Evolutionary conservation across 2,797 vertebrate genomes (phyloP).

Genomic region (Alauda arvensis): DNA sequence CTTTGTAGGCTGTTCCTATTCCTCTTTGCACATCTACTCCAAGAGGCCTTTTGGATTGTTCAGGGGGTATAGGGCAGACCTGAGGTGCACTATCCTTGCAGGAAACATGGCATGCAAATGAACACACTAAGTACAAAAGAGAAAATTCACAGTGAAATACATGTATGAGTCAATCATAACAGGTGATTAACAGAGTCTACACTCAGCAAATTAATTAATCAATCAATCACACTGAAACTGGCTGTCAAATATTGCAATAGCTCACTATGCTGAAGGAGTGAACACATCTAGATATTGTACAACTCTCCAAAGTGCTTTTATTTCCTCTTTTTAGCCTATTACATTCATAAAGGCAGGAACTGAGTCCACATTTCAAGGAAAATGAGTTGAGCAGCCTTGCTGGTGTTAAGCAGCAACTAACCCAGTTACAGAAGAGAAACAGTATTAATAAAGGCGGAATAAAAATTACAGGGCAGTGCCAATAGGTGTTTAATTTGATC

Average conservation of each 20-base stretch:
- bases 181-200: not conserved
- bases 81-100: conserved; percentile 92
- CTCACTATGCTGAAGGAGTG: not conserved
- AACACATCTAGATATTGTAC: not conserved
- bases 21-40: conserved; percentile 95
- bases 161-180: not conserved
- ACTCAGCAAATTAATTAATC: not conserved
- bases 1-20: conserved; percentile 95
- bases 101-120: conserved; percentile 92
- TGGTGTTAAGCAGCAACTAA: not conserved
- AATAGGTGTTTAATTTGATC: not conserved
- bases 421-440: not conserved
- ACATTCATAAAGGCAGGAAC: not conserved
- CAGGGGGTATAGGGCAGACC: conserved; percentile 92
- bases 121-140: conserved; percentile 81
- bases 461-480: not conserved
- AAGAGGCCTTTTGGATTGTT: conserved; percentile 92
- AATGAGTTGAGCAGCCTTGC: not conserved
- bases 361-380: not conserved
- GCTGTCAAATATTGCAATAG: not conserved
- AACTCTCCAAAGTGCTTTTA: not conserved
- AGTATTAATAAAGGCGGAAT: not conserved
- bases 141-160: conserved; percentile 8
- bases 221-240: not conserved
- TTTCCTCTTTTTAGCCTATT: not conserved